Evolutionary conservation across 2,797 vertebrate genomes (phyloP).

Genomic region (Syngnathus acus): DNA sequence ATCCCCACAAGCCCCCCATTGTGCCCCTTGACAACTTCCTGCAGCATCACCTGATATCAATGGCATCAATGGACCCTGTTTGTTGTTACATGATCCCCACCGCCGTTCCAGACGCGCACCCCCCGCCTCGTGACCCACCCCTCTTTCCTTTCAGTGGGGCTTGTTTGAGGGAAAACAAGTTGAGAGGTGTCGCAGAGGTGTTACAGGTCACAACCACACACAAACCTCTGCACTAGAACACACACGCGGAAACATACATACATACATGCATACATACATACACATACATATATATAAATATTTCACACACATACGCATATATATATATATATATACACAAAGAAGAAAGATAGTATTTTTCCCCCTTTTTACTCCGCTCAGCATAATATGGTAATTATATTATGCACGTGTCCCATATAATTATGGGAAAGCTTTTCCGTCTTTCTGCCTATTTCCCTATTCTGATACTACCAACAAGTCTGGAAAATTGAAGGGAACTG

Average conservation of each 20-base stretch:
- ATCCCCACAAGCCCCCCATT: slow-evolving; percentile 29
- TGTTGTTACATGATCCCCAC: slow-evolving; percentile 67
- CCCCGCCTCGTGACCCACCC: neutral
- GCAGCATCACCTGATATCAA: slow-evolving; percentile 64
- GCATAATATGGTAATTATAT: too few relatives aligned
- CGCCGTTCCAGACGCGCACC: slow-evolving; percentile 46
- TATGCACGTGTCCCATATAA: too few relatives aligned
- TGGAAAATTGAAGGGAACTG: too few relatives aligned
- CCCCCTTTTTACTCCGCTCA: too few relatives aligned
- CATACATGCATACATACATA: neutral
- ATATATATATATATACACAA: neutral
- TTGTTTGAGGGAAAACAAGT: slow-evolving; percentile 58
- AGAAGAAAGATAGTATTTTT: too few relatives aligned
- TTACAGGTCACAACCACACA: slow-evolving; percentile 42
- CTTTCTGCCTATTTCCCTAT: too few relatives aligned
- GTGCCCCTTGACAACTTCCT: slow-evolving; percentile 63
- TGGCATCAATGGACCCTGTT: slow-evolving; percentile 61
- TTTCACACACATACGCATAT: neutral
- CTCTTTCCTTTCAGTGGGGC: slow-evolving; percentile 27
- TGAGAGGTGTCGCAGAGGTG: slow-evolving; percentile 56
- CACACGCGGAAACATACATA: neutral
- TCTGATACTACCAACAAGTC: too few relatives aligned
- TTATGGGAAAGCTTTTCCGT: too few relatives aligned
- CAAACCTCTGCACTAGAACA: neutral
- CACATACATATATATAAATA: neutral